phyloP scores from a whole-genome alignment of 2,888 invertebrate species.

The Erebia aethiops region DNA sequence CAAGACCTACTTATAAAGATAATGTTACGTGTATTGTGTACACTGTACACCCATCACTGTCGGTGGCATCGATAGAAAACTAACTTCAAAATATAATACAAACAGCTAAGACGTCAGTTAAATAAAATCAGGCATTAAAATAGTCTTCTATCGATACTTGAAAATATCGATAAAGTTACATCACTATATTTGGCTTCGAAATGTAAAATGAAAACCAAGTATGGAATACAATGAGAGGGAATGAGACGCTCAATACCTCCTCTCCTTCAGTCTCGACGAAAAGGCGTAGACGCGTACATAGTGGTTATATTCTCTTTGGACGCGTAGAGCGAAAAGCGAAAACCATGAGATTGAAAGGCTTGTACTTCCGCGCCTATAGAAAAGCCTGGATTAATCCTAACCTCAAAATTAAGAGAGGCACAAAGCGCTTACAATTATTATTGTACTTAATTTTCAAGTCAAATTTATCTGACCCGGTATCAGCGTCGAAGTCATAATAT shows the following conservation, averaged over 20 bases:
- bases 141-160: conserved; percentile 39
- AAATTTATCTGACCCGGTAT: too few species aligned
- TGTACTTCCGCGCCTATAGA: conserved; percentile 10
- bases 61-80: too few species aligned
- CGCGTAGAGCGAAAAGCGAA: conserved; percentile 33
- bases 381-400: conserved; percentile 24
- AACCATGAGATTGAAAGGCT: conserved; percentile 30
- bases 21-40: too few species aligned
- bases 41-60: too few species aligned
- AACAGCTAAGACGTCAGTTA: too few species aligned
- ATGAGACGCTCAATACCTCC: conserved; percentile 46
- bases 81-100: too few species aligned
- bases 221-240: conserved; percentile 77
- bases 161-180: conserved; percentile 34
- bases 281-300: conserved; percentile 54
- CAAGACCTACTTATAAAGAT: too few species aligned
- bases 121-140: not conserved
- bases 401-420: conserved; percentile 12
- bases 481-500: too few species aligned
- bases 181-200: conserved; percentile 60
- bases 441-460: not conserved
- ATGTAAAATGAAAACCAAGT: conserved; percentile 81
- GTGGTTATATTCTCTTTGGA: too few species aligned
- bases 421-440: not conserved
- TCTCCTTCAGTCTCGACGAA: conserved; percentile 62